A percentile compares a stretch with the other conserved stretches of the same genome.
phyloP scores from a whole-genome alignment of 53 echinoderm and acorn worm species.

The Actinopyga echinites region DNA sequence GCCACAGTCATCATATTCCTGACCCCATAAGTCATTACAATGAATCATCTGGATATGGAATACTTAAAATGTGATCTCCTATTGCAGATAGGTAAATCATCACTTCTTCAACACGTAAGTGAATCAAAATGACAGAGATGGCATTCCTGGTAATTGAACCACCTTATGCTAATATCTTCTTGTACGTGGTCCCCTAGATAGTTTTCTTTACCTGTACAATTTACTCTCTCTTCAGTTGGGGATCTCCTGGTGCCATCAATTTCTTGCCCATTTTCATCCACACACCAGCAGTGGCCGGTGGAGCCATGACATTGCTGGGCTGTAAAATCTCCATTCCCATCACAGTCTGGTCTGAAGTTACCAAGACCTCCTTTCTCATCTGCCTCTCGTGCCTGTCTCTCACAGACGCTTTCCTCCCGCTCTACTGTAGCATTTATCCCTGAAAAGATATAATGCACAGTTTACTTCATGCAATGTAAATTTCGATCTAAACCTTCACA shows the following conservation, averaged over 20 bases:
- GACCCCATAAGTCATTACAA: no score
- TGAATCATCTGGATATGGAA: no score
- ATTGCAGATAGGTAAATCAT: no score
- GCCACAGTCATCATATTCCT: no score
- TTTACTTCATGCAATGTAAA: no score
- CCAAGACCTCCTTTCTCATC: not conserved
- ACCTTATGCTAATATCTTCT: not conserved
- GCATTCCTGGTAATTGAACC: not conserved
- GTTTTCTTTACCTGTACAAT: not conserved
- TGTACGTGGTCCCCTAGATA: not conserved
- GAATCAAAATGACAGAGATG: no score
- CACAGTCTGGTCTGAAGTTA: not conserved
- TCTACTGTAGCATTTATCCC: not conserved
- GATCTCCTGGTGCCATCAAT: not conserved
- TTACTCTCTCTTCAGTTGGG: not conserved
- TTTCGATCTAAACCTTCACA: no score
- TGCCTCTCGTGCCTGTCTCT: not conserved
- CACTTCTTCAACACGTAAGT: no score
- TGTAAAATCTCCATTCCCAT: conserved; percentile 19
- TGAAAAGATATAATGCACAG: no score
- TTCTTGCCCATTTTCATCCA: not conserved
- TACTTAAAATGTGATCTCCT: no score
- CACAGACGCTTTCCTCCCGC: not conserved
- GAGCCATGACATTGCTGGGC: conserved; percentile 38
- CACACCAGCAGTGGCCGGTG: no score